Evolutionary conservation across 2,113 vertebrate genomes (phyloP), one percentile per base, ranked within the genome.

Genomic region (Brachirus orientalis): DNA sequence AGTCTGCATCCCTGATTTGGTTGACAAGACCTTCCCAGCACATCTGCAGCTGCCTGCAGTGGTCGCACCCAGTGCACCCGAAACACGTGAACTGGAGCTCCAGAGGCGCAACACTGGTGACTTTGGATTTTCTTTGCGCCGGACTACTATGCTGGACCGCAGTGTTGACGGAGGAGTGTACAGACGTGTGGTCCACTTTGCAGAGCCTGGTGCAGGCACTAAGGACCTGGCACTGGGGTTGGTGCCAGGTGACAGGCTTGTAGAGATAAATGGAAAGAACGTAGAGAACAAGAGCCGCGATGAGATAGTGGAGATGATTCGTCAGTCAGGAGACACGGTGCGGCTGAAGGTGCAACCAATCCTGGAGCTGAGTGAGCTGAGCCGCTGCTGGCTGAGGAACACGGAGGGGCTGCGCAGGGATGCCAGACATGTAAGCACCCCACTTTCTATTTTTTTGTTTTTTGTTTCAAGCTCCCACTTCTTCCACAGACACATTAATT

Each of bases 221-320:
- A 98, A 97, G 77, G 96, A 98, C 63, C 87, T 95, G 83, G 94
- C 93, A 0, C 76, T 99, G 60, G 97, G 97, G 0, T 82, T 99
- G 88, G 96, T 99, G 73, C 97, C 97, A 0, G 97, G 97, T 0
- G 97, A 99, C 77, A 93, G 97, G 4, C 86, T 99, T 79, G 97
- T 98, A 58, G 97, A 98, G 87, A 97, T 98, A 77, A 99, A 99
- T 0, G 94, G 95, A 3, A 72, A 86, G 7, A 98, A 99, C 0
- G 97, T 98, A 93, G 97, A 99, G 86, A 98, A 60, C 81, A 97
- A 96, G 80, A 95, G 89, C 80, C 92, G 97, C 37, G 97, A 98
- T 1, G 97, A 99, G 90, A 99, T 99, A 0, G 97, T 99, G 80
- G 97, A 99, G 91, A 98, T 97, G 96, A 99, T 99, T 89, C 95